These are phyloP conservation scores for Rotaria sp. DNA, from an alignment of 2,888 invertebrate genomes.

Conservation along the genomic window DNA sequence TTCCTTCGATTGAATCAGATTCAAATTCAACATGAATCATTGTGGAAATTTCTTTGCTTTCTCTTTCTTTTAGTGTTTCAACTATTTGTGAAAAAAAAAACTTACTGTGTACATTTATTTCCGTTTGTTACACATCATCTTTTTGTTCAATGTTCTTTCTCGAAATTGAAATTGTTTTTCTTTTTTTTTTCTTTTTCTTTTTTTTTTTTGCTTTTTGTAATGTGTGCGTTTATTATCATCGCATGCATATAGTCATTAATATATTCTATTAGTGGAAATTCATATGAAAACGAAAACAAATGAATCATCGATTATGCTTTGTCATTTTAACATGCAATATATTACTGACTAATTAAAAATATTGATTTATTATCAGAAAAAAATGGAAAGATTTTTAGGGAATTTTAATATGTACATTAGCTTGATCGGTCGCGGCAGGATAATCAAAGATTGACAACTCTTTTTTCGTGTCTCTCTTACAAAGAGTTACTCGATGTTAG, in stretches of 20 bases:
- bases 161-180: neutral
- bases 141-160: conserved; percentile 1
- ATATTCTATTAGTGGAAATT: conserved; percentile 6
- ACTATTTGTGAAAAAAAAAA: neutral
- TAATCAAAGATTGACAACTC: too few species aligned
- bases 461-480: too few species aligned
- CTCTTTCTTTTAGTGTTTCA: neutral
- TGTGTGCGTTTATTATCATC: neutral
- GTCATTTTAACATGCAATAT: too few species aligned
- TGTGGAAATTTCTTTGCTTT: neutral
- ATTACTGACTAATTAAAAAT: too few species aligned
- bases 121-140: neutral
- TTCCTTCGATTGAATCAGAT: neutral
- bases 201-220: neutral
- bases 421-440: too few species aligned
- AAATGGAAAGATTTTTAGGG: too few species aligned
- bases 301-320: too few species aligned
- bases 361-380: too few species aligned
- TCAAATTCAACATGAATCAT: neutral
- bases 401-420: too few species aligned
- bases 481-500: too few species aligned
- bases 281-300: too few species aligned
- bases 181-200: neutral
- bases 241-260: conserved; percentile 17
- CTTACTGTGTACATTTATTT: neutral